A percentile compares a stretch with the other conserved stretches of the same genome.
Conservation (phyloP, 2,888 invertebrate genomes). For the Tholera decimalis region DNA sequence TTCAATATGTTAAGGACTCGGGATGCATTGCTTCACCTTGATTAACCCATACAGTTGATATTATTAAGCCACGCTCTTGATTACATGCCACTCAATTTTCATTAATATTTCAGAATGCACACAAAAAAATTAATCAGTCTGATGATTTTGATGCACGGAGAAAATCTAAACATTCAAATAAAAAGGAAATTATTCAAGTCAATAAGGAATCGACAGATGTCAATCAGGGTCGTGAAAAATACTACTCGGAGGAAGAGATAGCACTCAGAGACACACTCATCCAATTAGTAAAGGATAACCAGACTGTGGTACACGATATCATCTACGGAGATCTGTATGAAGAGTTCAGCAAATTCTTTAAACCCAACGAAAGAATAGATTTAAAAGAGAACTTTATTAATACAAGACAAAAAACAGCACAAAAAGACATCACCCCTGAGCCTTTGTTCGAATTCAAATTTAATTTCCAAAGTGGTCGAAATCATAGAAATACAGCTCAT, state of each 20-base stretch:
- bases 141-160: constrained; percentile 16
- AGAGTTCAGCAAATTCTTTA: constrained; percentile 24
- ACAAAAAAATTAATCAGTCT: constrained; percentile 7
- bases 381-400: background rate
- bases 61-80: background rate
- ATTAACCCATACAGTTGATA: no score
- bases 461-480: background rate
- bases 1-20: no score
- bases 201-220: background rate
- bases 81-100: background rate
- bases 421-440: background rate
- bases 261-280: constrained; percentile 17
- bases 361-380: background rate
- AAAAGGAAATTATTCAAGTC: background rate
- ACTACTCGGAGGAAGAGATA: constrained; percentile 17
- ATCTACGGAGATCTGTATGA: constrained; percentile 35
- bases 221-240: background rate
- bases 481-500: background rate
- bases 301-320: constrained; percentile 19
- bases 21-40: no score
- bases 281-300: constrained; percentile 16
- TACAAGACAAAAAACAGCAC: background rate
- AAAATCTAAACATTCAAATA: constrained; percentile 1
- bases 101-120: constrained; percentile 23
- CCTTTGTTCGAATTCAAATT: background rate